Conservation (phyloP, 2,888 invertebrate genomes). For the Bimastos eiseni region DNA sequence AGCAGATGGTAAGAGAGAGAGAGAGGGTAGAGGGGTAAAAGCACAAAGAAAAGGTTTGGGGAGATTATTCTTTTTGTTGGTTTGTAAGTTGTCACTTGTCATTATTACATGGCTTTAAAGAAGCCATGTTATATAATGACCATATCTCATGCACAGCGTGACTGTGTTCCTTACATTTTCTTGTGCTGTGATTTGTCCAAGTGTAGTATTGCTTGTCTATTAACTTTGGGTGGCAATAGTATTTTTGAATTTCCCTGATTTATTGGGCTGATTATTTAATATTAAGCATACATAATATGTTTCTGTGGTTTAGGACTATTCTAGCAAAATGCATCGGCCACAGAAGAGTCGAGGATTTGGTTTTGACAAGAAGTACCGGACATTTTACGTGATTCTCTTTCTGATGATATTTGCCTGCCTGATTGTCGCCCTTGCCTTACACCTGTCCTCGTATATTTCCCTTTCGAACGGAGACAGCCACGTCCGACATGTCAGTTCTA, state of each 20-base stretch:
- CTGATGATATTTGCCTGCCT: conserved; percentile 31
- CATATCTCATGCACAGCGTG: too few relatives aligned
- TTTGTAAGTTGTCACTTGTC: too few relatives aligned
- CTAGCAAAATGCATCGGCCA: not conserved
- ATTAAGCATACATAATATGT: not conserved
- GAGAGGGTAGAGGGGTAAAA: too few relatives aligned
- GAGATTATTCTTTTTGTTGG: too few relatives aligned
- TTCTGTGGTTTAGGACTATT: not conserved
- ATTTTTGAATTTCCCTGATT: not conserved
- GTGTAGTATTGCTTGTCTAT: not conserved
- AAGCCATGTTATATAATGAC: too few relatives aligned
- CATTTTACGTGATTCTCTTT: conserved; percentile 35
- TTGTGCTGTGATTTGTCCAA: too few relatives aligned
- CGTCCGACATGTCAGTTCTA: not conserved
- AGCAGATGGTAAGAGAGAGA: too few relatives aligned
- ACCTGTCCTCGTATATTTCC: conserved; percentile 38
- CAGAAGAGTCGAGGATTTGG: conserved; percentile 19
- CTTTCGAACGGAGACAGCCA: not conserved
- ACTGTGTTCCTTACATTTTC: too few relatives aligned
- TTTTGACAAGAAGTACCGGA: conserved; percentile 26
- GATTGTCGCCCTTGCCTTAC: conserved; percentile 32
- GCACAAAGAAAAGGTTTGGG: too few relatives aligned
- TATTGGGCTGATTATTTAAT: not conserved
- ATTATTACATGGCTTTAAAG: too few relatives aligned
- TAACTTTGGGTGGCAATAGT: not conserved